A percentile compares a stretch with the other conserved stretches of the same genome.
Conservation (phyloP, 2,113 vertebrate species). For the Microtus oregoni region DNA sequence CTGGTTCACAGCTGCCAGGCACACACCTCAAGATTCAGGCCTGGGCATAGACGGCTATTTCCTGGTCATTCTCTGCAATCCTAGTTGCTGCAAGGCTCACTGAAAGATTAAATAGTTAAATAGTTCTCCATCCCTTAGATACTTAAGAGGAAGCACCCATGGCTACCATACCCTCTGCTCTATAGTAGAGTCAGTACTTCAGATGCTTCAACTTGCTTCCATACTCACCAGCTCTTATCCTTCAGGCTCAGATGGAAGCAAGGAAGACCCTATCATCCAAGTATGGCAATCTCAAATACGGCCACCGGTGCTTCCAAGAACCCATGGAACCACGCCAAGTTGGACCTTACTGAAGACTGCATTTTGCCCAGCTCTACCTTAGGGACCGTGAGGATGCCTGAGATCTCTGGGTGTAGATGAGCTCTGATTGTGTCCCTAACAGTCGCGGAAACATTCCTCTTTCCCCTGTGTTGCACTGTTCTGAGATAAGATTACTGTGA, state of each 20-base stretch:
- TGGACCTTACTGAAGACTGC: neutral
- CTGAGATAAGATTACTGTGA: neutral
- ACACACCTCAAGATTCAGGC: neutral
- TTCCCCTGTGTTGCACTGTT: neutral
- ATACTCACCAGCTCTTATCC: no score
- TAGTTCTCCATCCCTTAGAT: neutral
- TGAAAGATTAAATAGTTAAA: neutral
- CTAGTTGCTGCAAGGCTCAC: neutral
- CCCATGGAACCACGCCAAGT: neutral
- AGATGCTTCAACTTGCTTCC: neutral
- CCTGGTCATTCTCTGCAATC: neutral
- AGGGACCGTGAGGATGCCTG: neutral
- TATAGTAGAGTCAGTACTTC: neutral
- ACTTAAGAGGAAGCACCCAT: neutral
- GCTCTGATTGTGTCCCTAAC: neutral
- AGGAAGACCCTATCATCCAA: neutral
- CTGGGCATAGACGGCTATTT: neutral
- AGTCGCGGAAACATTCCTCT: neutral
- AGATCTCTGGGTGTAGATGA: neutral
- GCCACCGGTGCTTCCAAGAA: neutral
- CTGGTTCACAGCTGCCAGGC: neutral
- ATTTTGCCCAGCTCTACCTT: neutral
- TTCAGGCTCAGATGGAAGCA: neutral
- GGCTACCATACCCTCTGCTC: neutral
- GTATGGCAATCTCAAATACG: neutral